Base-by-base conservation (phyloP, 2,113 vertebrate species). In the Saguinus midas region DNA sequence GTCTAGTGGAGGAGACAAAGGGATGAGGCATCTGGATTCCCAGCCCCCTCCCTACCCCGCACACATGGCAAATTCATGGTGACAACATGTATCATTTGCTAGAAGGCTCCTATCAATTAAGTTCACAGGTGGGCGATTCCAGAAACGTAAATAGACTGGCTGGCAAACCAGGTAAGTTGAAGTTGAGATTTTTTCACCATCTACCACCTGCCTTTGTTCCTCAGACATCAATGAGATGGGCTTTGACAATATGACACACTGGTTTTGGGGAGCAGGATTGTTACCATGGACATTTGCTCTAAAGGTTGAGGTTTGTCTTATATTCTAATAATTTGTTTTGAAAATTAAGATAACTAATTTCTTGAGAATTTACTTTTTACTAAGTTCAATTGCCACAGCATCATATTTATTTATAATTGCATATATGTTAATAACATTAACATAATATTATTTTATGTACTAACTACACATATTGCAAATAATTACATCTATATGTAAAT, bases 321-420 rank as follows among this genome's bases (percentile, higher is more conserved):
- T 48, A 72, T 32, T 55, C 37, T 64, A 5, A 57, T 79, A 73
- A 76, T 55, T 82, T 66, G 21, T 5, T 57, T 92, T 86, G 13
- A 83, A 81, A 70, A 81, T 88, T 87, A 55, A 29, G 84, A 87
- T 73, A 75, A 23, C 16, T 92, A 84, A 66, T 87, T 84, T 48
- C 27, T 85, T 79, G 12, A 96, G 32, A 80, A 73, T 79, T 61
- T 55, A 70, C 18, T 87, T 61, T 45, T 37, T 43, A 75, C 3
- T 64, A 48, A 1, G 2, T 10, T 78, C 43, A 95, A 7, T 64
- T 0, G 9, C 14, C 45, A 37, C 1, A 70, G 10, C 8, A 61
- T 83, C 29, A 80, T 3, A 58, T 20, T 37, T 61, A 21, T 68
- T 87, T 73, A 17, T 37, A 64, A 64, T 64, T 87, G n/a, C 8